Conservation (phyloP, 2,113 vertebrate genomes). For the Polyodon spathula region DNA sequence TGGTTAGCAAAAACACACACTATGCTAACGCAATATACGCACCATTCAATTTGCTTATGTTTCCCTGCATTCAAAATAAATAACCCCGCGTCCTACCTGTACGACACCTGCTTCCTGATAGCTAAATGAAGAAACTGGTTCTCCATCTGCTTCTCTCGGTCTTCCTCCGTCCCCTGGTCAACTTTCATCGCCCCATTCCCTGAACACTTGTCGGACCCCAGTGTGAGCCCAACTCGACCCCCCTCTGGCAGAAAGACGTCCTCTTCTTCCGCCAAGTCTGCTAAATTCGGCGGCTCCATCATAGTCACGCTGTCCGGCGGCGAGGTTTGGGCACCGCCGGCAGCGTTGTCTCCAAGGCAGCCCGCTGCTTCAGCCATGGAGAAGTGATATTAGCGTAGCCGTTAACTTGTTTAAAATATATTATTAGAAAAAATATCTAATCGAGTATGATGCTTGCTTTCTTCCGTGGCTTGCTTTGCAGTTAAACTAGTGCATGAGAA, state of each 20-base stretch:
- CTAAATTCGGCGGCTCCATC: constrained; percentile 29
- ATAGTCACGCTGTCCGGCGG: background rate
- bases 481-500: too few relatives aligned
- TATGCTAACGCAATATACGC: too few relatives aligned
- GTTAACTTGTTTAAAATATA: too few relatives aligned
- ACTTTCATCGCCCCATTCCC: constrained; percentile 22
- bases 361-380: constrained; percentile 7
- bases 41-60: too few relatives aligned
- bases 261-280: constrained; percentile 38
- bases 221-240: constrained; percentile 1
- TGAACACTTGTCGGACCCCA: constrained; percentile 11
- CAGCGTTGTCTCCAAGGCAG: background rate
- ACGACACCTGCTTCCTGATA: constrained; percentile 82
- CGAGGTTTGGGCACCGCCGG: background rate
- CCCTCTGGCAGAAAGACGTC: constrained; percentile 30
- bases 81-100: too few relatives aligned
- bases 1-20: too few relatives aligned
- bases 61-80: too few relatives aligned
- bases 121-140: constrained; percentile 61
- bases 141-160: constrained; percentile 41
- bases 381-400: too few relatives aligned
- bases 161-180: background rate
- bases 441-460: too few relatives aligned
- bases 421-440: too few relatives aligned
- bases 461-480: too few relatives aligned